These are phyloP conservation scores for Drosophila ironensis DNA, from an alignment of 1,140 invertebrate genomes.

Conservation along the genomic window DNA sequence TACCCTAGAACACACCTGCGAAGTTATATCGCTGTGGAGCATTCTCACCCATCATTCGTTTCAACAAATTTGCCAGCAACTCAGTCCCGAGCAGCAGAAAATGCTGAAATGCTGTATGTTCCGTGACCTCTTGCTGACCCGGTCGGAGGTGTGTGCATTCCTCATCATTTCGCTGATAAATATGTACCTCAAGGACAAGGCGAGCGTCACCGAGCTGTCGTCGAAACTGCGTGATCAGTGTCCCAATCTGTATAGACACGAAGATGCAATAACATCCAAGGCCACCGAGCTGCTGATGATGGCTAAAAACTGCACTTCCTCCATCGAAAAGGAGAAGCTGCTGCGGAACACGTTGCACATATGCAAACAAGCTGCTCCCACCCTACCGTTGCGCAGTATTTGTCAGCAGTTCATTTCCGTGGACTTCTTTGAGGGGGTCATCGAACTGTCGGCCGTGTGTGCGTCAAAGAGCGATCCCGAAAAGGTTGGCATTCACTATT, in stretches of 20 bases:
- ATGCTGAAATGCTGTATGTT: conserved; percentile 85
- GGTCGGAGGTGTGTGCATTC: conserved; percentile 90
- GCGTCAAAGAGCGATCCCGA: conserved; percentile 94
- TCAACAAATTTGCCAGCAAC: conserved; percentile 89
- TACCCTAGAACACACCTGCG: conserved; percentile 87
- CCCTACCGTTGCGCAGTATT: conserved; percentile 75
- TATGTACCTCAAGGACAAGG: conserved; percentile 96
- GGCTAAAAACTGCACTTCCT: conserved; percentile 87
- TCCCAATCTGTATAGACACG: conserved; percentile 95
- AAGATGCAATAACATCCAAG: conserved; percentile 97
- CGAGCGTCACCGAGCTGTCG: conserved; percentile 95
- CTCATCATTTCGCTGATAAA: conserved; percentile 90
- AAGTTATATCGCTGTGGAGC: conserved; percentile 97
- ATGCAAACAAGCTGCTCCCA: conserved; percentile 86
- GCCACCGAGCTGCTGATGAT: conserved; percentile 94
- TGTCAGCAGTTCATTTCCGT: conserved; percentile 85
- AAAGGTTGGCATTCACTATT: conserved; percentile 93
- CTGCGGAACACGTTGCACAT: conserved; percentile 91
- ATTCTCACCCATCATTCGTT: conserved; percentile 96
- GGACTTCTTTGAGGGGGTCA: conserved; percentile 93
- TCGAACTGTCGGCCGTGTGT: conserved; percentile 93
- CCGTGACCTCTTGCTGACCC: conserved; percentile 91
- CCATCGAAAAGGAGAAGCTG: conserved; percentile 88
- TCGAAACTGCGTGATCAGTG: conserved; percentile 94
- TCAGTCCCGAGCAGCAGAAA: conserved; percentile 85